These are phyloP conservation scores for Lontra canadensis DNA, from an alignment of 2,113 vertebrate genomes.

Conservation along the genomic window DNA sequence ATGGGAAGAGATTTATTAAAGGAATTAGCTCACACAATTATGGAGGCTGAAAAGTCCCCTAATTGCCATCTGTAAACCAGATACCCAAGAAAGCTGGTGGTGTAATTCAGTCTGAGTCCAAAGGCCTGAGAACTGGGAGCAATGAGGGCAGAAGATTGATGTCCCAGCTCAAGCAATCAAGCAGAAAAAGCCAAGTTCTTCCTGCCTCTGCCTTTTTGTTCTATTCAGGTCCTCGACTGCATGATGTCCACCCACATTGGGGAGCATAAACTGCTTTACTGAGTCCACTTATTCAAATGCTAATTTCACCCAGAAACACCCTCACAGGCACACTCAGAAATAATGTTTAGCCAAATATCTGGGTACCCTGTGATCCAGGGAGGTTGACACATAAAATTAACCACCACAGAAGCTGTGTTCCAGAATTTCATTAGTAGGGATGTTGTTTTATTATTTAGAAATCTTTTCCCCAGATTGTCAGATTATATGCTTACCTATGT, in stretches of 20 bases:
- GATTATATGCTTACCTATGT: not conserved
- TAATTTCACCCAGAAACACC: not conserved
- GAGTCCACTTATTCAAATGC: not conserved
- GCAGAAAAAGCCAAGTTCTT: not conserved
- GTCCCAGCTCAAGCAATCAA: not conserved
- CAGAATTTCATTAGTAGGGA: not conserved
- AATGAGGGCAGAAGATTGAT: not conserved
- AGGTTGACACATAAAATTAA: not conserved
- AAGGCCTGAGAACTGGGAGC: not conserved
- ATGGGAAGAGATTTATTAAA: not conserved
- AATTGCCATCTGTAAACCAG: not conserved
- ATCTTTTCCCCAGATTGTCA: not conserved
- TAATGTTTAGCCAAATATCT: not conserved
- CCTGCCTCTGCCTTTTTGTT: not conserved
- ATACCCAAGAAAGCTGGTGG: not conserved
- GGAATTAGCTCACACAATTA: not conserved
- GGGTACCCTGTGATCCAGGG: not conserved
- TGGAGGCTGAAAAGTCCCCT: not conserved
- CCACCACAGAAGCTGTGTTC: not conserved
- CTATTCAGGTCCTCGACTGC: not conserved
- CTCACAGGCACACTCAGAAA: not conserved
- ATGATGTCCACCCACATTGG: not conserved
- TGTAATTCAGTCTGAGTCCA: not conserved
- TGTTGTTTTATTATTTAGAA: slow-evolving; percentile 21
- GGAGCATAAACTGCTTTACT: not conserved